Base-by-base conservation (phyloP, 2,888 invertebrate species). In the Fissipunctia ypsillon region DNA sequence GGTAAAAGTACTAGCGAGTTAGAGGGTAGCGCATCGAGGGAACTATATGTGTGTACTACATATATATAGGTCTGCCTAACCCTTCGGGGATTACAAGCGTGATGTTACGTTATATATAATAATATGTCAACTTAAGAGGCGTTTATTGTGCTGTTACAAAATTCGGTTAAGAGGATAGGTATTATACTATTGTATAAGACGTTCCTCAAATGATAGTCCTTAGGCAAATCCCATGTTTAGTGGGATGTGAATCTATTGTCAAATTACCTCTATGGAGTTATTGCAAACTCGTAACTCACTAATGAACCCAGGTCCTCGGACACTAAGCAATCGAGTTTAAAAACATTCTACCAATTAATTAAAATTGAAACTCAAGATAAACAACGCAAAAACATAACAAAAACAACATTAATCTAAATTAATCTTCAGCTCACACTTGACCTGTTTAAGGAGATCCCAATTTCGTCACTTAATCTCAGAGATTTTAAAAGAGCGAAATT, bases 391-490 rank as follows among this genome's bases (percentile, higher is more conserved):
- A 67, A 10, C 56, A 54, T 76, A 77, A 83, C 68, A 79, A 80
- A 70, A 79, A 78, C 83, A 83, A 64, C 80, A 76, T 73, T 50
- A 80, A 82, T 71, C 76, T 59, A 45, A 69, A 73, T 73, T 66
- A 75, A 73, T 69, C 56, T 69, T 25, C 57, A 12, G 48, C 60
- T 68, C 59, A 72, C 61, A 56, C 63, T 83, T 83, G 73, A 70
- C 68, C 61, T 69, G 67, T 16, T 57, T 60, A 25, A 14, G 43
- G 28, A 5, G 64, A 69, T 60, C 45, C 59, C 66, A 76, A 69
- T 84, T 71, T 59, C 65, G n/a, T 35, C 50, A 69, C n/a, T 69
- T 73, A 75, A 77, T 73, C 84, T 76, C 4, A 9, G 45, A 25
- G 69, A 68, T 76, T 84, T 70, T 14, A 76, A 72, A 69, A 57